Evolutionary conservation across 2,888 invertebrate species (phyloP), one percentile per base, ranked within the genome.

Genomic region (Pandemis corylana): DNA sequence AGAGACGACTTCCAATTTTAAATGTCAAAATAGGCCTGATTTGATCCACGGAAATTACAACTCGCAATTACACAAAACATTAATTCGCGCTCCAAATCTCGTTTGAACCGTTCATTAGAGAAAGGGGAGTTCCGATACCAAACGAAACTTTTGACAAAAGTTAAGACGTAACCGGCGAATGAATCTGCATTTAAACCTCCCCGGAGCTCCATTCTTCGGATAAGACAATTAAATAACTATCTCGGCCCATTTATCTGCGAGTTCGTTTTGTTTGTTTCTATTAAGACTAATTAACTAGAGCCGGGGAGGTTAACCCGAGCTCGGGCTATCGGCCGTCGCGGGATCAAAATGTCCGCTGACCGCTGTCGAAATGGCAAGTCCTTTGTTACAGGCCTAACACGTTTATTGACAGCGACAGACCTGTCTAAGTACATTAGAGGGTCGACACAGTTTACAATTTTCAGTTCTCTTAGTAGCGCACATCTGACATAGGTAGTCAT

Each of bases 141-240:
- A 86, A 86, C 83, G 85, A 86, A 90, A 90, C 87, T 90, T 90
- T 91, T 89, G 88, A 87, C 90, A 88, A 90, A 91, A 92, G 89
- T 90, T 90, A 88, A 89, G 89, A 89, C 86, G 87, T 87, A 88
- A 89, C 89, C 87, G 87, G 85, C 87, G 87, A 90, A 90, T 88
- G 89, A 90, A 91, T 90, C 89, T 86, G 89, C 89, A 89, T 90
- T 90, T 59, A 59, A 89, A 89, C 88, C 85, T 36, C 77, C 76
- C 28, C 28, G 59, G 77, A 75, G 82, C 82, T 84, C 82, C 83
- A 80, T 82, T 83, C 82, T 80, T 82, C 82, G 88, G 90, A 90
- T 90, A 91, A 91, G 87, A 88, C 91, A 90, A 91, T 92, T 91
- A 91, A 91, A 92, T 89, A 92, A 91, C 91, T 92, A 91, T 91